Evolutionary conservation across 2,797 vertebrate species (phyloP).

Genomic region (Lacerta bilineata): DNA sequence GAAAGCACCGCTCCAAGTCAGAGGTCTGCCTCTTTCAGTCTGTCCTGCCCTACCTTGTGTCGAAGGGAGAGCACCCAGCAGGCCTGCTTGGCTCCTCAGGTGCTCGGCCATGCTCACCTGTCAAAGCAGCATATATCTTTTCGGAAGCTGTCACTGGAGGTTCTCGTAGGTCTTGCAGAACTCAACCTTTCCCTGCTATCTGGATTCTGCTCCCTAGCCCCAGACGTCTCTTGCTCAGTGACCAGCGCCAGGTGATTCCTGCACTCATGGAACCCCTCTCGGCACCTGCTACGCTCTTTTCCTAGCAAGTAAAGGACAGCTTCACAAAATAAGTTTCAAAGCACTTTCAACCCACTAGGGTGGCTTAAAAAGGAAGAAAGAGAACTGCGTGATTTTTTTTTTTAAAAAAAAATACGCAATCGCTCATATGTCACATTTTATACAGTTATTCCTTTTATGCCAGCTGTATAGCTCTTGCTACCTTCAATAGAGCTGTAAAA

Average conservation of each 20-base stretch:
- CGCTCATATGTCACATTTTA: slow-evolving; percentile 3
- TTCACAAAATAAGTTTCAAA: not conserved
- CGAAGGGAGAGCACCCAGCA: not conserved
- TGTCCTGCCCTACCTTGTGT: not conserved
- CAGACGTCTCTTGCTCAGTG: not conserved
- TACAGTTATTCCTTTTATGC: not conserved
- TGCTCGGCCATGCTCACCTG: not conserved
- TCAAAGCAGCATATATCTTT: not conserved
- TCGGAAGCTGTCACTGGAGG: not conserved
- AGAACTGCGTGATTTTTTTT: not conserved
- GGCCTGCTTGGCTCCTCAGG: not conserved
- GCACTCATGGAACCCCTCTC: not conserved
- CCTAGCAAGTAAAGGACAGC: not conserved
- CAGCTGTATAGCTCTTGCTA: not conserved
- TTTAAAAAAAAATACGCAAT: not conserved
- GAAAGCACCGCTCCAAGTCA: not conserved
- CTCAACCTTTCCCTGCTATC: not conserved
- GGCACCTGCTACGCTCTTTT: not conserved
- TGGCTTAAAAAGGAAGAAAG: not conserved
- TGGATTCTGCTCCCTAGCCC: not conserved
- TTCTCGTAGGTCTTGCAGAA: not conserved
- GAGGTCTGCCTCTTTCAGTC: not conserved
- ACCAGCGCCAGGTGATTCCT: no score
- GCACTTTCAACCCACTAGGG: not conserved
- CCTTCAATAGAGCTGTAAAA: slow-evolving; percentile 3